Base-by-base conservation (phyloP, 2,113 vertebrate species). In the Nycticryphes semicollaris region DNA sequence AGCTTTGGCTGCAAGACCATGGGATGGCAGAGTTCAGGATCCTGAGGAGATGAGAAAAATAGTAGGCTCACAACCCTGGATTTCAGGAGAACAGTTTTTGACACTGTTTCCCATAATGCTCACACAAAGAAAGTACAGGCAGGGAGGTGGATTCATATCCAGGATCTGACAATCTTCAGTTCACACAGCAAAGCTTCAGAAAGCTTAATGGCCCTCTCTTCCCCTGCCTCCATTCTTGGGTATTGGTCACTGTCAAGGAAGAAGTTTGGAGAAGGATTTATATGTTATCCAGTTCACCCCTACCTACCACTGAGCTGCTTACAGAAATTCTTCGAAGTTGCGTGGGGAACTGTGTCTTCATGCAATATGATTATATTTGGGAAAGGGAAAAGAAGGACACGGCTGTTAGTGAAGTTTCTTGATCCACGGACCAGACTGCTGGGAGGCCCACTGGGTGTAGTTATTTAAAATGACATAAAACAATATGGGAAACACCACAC, bases 341-440 rank as follows among this genome's bases (percentile, higher is more conserved):
- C 19, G 37, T 0, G 0, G 47, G 28, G 56, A 92, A 3, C 51
- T 63, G 0, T 59, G 84, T 64, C 43, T 64, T 70, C 45, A 33
- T 6, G 5, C 37, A 43, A 14, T 25, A 7, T 60, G 37, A 60
- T 78, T 75, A 12, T 69, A 64, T 64, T 57, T 81, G 66, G 84
- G 67, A 66, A 80, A 79, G 14, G 35, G 83, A 80, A 86, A 74
- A 7, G 7, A 89, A 60, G 39, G 39, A 35, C 80, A 70, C 23
- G 43, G 45, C 66, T 89, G 28, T 39, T 80, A 19, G 18, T 67
- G 63, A 77, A 89, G 54, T 41, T 51, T 74, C 41, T 57, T 67
- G 28, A 25, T 88, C 70, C 45, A 28, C 0, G 1, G 62, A 35
- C 56, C 69, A 89, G 33, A 57, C 59, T 86, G 31, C 31, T 48